A percentile compares a stretch with the other conserved stretches of the same genome.
Evolutionary conservation across 2,888 invertebrate species (phyloP).

Genomic region (Aphrophora alni): DNA sequence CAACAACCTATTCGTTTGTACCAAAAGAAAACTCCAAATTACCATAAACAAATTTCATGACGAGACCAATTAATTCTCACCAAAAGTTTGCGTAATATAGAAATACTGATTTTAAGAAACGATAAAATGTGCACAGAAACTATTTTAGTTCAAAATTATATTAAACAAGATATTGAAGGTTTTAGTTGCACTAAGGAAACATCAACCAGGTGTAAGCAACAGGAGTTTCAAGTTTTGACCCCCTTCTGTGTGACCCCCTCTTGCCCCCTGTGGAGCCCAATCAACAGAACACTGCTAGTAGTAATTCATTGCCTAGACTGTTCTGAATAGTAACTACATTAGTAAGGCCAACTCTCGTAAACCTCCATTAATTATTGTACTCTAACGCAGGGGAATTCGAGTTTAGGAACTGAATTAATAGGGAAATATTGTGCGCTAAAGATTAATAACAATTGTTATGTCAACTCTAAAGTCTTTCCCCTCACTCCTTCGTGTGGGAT

Average conservation of each 20-base stretch:
- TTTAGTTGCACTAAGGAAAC: neutral
- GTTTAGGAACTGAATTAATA: slow-evolving; percentile 3
- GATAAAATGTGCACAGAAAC: too few relatives aligned
- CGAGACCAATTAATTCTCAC: too few relatives aligned
- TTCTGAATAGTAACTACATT: slow-evolving; percentile 5
- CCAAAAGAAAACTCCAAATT: too few relatives aligned
- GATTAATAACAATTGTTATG: neutral
- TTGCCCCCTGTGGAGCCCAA: neutral
- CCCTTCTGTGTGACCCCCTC: neutral
- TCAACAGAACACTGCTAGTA: neutral
- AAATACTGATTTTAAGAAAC: too few relatives aligned
- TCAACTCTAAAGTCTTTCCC: neutral
- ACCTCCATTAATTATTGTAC: neutral
- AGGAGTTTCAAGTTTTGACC: neutral
- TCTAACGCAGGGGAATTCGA: neutral
- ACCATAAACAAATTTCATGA: too few relatives aligned
- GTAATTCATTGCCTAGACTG: neutral
- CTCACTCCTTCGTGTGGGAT: too few relatives aligned
- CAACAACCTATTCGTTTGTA: too few relatives aligned
- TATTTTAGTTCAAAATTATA: too few relatives aligned
- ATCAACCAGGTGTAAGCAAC: neutral
- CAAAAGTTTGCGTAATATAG: too few relatives aligned
- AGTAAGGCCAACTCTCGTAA: neutral
- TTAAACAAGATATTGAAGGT: too few relatives aligned
- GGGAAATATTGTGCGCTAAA: neutral